Evolutionary conservation across 2,113 vertebrate species (phyloP), one percentile per base, ranked within the genome.

Genomic region (Myrmecophaga tridactyla): DNA sequence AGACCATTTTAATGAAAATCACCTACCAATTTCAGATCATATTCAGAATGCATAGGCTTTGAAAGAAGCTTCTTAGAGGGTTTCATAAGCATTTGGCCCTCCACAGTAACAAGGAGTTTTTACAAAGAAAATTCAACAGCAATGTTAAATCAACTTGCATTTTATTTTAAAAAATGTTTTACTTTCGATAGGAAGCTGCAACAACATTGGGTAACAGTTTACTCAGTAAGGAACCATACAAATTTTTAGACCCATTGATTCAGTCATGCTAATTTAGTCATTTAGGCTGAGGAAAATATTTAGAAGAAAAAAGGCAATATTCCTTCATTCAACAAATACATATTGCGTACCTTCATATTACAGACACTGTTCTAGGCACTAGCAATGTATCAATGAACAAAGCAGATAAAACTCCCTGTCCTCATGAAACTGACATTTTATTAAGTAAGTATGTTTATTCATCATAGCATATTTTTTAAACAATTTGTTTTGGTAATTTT

Each of bases 1-100:
- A 69, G 17, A 58, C 31, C 95, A 25, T 80, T 93, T 89, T 95
- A 94, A 58, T n/a, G 11, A 56, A 67, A 76, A 78, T 27, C 76
- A 95, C 85, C 89, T 46, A n/a, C 4, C 12, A 72, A 85, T 15
- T 96, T 91, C 2, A 92, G 88, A 90, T 94, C 96, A 81, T 25
- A 96, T 87, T 93, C 69, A 58, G 53, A 81, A 81, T 46, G 7
- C 85, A 51, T 58, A 83, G 53, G 73, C 43, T 96, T 89, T 51
- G 83, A 88, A 95, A 95, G 90, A 97, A 88, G 90, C 92, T 88
- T 93, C 78, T 58, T 89, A 58, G 41, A 82, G 53, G 53, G 15
- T 56, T 56, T 56, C 53, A 56, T 56, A 15, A 56, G 53, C 53
- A 56, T 20, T 56, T 20, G 15, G 14, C 53, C 53, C 17, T 56